Evolutionary conservation across 2,113 vertebrate species (phyloP), one percentile per base, ranked within the genome.

Genomic region (Larimichthys crocea): DNA sequence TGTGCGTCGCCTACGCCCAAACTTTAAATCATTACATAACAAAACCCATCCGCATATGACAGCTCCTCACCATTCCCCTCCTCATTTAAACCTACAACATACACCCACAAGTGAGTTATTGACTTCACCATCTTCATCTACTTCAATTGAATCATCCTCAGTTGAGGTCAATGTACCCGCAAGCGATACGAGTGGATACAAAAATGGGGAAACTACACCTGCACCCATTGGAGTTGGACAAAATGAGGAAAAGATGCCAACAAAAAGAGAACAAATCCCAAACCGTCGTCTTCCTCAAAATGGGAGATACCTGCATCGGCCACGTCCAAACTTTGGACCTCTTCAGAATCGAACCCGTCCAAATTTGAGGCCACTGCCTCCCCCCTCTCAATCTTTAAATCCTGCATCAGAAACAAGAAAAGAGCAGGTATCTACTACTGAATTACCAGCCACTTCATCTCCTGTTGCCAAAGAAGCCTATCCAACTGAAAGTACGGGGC

Each of bases 271-370:
- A 22, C 44, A 3, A n/a, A 12, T n/a, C 3, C 57, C 65, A 44
- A 3, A 57, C 55, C 84, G 46, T 0, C 77, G 17, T 44, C 5
- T 14, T 42, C 48, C 60, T 62, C 42, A 29, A 40, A 83, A 78
- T 1, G 6, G 31, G 0, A 42, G 26, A 60, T 29, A 17, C 16
- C 3, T 44, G 16, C 82, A 20, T 70, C 70, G 42, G 0, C 31
- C 11, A 5, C 15, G n/a, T 60, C 5, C 24, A 68, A 87, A 80
- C 3, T 5, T n/a, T 6, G 20, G 70, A 26, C 17, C 44, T 53
- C 53, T 74, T 49, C 81, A 24, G 53, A 91, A 91, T 53, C 66
- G 17, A 74, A 85, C 72, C 19, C 87, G 44, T 22, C 65, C 70
- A 55, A 40, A 74, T 72, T 14, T 52, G 19, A 75, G 46, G 59